These are phyloP conservation scores for Pelvicachromis taeniatus DNA, from an alignment of 2,113 vertebrate species.

Conservation along the genomic window DNA sequence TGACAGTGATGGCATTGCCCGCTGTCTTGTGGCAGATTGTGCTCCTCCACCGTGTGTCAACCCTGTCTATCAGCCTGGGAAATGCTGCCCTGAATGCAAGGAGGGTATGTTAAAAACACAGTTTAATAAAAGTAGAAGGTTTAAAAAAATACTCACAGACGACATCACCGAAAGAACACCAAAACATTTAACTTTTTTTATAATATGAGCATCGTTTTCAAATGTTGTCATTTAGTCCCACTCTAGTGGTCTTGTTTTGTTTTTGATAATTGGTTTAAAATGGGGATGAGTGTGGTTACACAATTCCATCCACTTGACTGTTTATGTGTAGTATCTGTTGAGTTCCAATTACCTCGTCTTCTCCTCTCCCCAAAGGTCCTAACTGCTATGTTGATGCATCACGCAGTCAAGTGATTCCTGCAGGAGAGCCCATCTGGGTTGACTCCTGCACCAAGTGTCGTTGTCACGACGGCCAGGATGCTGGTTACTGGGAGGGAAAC, in stretches of 20 bases:
- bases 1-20: constrained; percentile 77
- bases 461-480: constrained; percentile 80
- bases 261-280: background rate
- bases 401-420: constrained; percentile 72
- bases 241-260: background rate
- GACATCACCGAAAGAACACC: background rate
- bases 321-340: background rate
- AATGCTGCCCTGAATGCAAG: constrained; percentile 79
- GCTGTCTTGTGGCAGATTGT: constrained; percentile 80
- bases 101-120: constrained; percentile 65
- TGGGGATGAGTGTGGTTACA: background rate
- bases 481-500: constrained; percentile 83
- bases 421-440: constrained; percentile 75
- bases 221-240: background rate
- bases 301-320: background rate
- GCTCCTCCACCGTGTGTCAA: constrained; percentile 81
- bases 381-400: constrained; percentile 77
- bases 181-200: background rate
- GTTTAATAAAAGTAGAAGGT: background rate
- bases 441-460: constrained; percentile 80
- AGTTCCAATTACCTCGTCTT: background rate
- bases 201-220: background rate
- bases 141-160: background rate
- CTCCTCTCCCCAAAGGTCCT: constrained; percentile 65
- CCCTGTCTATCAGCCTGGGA: constrained; percentile 75